Evolutionary conservation across 1,140 invertebrate genomes (phyloP).

Genomic region (Battus philenor): DNA sequence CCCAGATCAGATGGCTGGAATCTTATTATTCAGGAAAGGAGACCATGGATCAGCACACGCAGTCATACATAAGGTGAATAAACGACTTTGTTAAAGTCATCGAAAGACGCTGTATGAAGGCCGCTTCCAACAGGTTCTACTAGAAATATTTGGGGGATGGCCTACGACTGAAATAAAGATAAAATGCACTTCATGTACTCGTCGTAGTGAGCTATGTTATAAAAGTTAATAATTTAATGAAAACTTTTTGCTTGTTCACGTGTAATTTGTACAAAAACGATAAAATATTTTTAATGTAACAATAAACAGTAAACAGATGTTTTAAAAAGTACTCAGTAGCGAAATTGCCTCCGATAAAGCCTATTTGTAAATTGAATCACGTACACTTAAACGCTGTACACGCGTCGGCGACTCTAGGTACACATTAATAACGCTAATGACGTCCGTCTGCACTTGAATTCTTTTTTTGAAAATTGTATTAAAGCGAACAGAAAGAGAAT

Average conservation of each 20-base stretch:
- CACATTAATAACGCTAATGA: slow-evolving; percentile 15
- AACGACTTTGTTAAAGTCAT: too few species aligned
- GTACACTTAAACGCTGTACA: slow-evolving; percentile 1
- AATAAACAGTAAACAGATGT: slow-evolving; percentile 14
- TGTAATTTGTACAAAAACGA: neutral
- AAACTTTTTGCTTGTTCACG: neutral
- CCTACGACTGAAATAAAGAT: too few species aligned
- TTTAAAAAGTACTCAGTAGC: slow-evolving; percentile 6
- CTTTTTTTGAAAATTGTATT: neutral
- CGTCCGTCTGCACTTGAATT: slow-evolving; percentile 1
- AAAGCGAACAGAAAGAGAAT: too few species aligned
- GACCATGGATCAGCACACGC: too few species aligned
- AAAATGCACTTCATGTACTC: too few species aligned
- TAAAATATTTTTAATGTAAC: slow-evolving; percentile 1
- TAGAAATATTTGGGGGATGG: too few species aligned
- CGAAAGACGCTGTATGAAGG: too few species aligned
- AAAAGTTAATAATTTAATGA: neutral
- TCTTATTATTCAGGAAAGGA: too few species aligned
- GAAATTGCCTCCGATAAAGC: slow-evolving; percentile 7
- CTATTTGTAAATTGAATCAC: slow-evolving; percentile 13
- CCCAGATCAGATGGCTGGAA: too few species aligned
- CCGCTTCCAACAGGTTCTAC: too few species aligned
- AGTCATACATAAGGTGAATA: too few species aligned
- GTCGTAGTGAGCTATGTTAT: too few species aligned
- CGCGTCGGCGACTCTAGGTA: slow-evolving; percentile 3